Percentiles rank a stretch among this genome's conserved stretches.
These are phyloP conservation scores for Ochropacha duplaris DNA, from an alignment of 2,888 invertebrate species.

Conservation along the genomic window DNA sequence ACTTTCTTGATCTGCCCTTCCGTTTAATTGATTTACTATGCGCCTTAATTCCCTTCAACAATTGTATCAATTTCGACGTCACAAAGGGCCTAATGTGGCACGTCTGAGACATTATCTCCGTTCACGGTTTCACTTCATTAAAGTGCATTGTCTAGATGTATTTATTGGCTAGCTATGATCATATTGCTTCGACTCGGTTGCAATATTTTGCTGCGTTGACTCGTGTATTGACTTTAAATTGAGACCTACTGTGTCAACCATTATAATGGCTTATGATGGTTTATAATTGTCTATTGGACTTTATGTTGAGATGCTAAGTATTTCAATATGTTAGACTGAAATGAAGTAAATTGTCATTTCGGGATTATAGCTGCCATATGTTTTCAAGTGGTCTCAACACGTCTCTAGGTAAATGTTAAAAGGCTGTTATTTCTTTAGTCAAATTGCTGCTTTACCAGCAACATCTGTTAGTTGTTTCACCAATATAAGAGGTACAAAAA, in stretches of 20 bases:
- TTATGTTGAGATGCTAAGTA: no score
- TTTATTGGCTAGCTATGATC: conserved; percentile 31
- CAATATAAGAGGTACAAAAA: no score
- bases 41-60: conserved; percentile 25
- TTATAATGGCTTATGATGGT: not conserved
- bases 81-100: conserved; percentile 38
- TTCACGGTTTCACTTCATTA: conserved; percentile 38
- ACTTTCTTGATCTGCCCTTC: not conserved
- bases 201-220: conserved; percentile 19
- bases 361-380: not conserved
- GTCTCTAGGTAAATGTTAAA: no score
- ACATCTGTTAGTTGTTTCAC: no score
- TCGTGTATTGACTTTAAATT: conserved; percentile 12
- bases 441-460: not conserved
- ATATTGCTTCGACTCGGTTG: conserved; percentile 32
- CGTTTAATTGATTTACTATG: conserved; percentile 22
- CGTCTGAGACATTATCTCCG: conserved; percentile 34
- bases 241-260: conserved; percentile 1
- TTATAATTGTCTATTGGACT: not conserved
- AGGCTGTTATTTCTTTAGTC: not conserved
- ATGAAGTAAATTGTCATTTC: no score
- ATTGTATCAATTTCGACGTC: conserved; percentile 35
- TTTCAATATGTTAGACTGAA: no score
- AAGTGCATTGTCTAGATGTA: conserved; percentile 35
- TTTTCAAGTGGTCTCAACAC: not conserved